These are phyloP conservation scores for Geophilus truncorum DNA, from an alignment of 2,888 invertebrate genomes.

Conservation along the genomic window DNA sequence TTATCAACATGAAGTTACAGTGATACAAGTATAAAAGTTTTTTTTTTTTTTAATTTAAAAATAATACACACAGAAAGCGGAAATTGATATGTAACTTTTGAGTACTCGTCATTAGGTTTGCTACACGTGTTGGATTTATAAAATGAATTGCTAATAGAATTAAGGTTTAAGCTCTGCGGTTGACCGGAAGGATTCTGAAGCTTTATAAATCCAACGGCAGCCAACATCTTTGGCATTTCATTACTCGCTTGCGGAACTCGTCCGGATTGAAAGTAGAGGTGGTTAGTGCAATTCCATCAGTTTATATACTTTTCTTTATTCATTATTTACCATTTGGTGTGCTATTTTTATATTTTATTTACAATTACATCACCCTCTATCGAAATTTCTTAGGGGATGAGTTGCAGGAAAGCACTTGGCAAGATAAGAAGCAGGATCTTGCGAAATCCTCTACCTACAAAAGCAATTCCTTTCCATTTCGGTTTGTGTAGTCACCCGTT, in stretches of 20 bases:
- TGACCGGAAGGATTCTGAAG: not conserved
- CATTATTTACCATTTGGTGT: not conserved
- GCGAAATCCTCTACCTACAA: not conserved
- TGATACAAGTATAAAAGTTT: no score
- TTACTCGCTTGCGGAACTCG: not conserved
- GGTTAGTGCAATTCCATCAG: no score
- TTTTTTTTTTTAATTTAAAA: no score
- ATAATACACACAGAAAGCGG: not conserved
- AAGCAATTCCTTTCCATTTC: constrained; percentile 23
- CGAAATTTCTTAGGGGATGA: not conserved
- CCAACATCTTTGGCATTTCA: not conserved
- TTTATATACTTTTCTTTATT: not conserved
- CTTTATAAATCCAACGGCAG: not conserved
- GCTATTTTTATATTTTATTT: not conserved
- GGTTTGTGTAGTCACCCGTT: constrained; percentile 4
- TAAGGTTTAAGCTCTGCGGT: not conserved
- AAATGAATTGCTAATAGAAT: not conserved
- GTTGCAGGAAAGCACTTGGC: not conserved
- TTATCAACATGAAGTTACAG: no score
- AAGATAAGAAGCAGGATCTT: constrained; percentile 2
- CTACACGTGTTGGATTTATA: not conserved
- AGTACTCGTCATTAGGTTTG: not conserved
- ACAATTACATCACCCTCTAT: not conserved
- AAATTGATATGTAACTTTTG: not conserved
- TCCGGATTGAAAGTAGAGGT: no score